Evolutionary conservation across 2,888 invertebrate species (phyloP), one percentile per base, ranked within the genome.

Genomic region (Therioaphis trifolii): DNA sequence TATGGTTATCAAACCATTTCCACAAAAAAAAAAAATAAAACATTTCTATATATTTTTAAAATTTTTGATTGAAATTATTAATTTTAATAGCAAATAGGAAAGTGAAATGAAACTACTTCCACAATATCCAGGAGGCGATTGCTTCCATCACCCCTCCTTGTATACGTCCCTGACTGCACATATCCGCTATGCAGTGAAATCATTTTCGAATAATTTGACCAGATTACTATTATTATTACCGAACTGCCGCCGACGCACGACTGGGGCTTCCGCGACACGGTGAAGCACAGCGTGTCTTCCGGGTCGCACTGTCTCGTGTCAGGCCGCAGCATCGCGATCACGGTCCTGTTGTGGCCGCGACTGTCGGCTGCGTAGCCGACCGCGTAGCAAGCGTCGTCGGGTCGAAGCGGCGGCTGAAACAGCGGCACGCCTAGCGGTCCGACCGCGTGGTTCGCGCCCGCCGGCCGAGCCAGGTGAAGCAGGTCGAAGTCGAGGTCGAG

Each of bases 361-460:
- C 29, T 18, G n/a, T 40, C 18, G 35, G 18, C 18, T 3, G 35
- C 21, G 49, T 72, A 82, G 0, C 71, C 72, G 21, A 72, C 14
- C 12, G 80, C 80, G 35, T 72, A 72, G 49, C 80, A 82, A 9
- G 58, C 63, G 24, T 52, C 46, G 18, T 63, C 49, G 7, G 49
- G 7, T 4, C 49, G 18, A 2, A 27, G n/a, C 9, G 21, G 11
- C 55, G 43, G 63, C 21, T 68, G 82, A 15, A n/a, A 84, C 24
- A 46, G 61, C 18, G 76, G 71, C 21, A 86, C 27, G 18, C 40
- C 27, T n/a, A 86, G 55, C 14, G 94, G 93, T 87, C 92, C 91
- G 1, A 94, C 92, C 87, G 92, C 90, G 88, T 91, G 90, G 0
- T 92, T 92, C 86, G 92, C 91, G 43, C 89, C 89, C 2, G 92